Conservation (phyloP, 2,797 vertebrate genomes). For the Cynodonichthys magdalenae region DNA sequence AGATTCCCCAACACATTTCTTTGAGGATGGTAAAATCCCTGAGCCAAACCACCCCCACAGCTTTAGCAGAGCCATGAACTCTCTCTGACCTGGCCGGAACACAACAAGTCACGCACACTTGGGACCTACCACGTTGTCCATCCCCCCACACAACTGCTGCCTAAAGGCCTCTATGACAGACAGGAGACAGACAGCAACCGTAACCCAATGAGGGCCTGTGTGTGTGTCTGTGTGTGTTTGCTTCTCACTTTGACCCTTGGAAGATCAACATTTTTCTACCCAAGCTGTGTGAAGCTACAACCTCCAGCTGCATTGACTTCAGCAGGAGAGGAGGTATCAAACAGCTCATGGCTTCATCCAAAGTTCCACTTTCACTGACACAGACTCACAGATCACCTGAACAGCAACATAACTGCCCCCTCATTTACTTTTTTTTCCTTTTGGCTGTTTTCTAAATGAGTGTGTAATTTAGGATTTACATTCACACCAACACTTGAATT, state of each 20-base stretch:
- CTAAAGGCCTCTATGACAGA: constrained; percentile 49
- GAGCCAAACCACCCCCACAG: constrained; percentile 44
- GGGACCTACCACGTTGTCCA: constrained; percentile 61
- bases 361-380: constrained; percentile 15
- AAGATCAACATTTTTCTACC: constrained; percentile 15
- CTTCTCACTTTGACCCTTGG: constrained; percentile 29
- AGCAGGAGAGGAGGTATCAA: constrained; percentile 12
- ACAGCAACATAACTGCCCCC: constrained; percentile 6
- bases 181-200: constrained; percentile 40
- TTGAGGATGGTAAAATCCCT: constrained; percentile 3
- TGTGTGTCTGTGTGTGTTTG: constrained; percentile 20
- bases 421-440: constrained; percentile 1
- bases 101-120: constrained; percentile 33
- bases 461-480: constrained; percentile 1
- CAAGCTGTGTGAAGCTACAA: constrained; percentile 55
- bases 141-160: constrained; percentile 16
- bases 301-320: constrained; percentile 66
- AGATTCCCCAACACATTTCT: too few relatives aligned
- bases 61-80: constrained; percentile 42
- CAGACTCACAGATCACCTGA: constrained; percentile 37
- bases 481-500: constrained; percentile 2
- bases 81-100: constrained; percentile 49
- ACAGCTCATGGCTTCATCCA: neutral
- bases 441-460: neutral
- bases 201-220: constrained; percentile 3